phyloP scores from a whole-genome alignment of 2,888 invertebrate species.

The Acanthococcus lagerstroemiae region DNA sequence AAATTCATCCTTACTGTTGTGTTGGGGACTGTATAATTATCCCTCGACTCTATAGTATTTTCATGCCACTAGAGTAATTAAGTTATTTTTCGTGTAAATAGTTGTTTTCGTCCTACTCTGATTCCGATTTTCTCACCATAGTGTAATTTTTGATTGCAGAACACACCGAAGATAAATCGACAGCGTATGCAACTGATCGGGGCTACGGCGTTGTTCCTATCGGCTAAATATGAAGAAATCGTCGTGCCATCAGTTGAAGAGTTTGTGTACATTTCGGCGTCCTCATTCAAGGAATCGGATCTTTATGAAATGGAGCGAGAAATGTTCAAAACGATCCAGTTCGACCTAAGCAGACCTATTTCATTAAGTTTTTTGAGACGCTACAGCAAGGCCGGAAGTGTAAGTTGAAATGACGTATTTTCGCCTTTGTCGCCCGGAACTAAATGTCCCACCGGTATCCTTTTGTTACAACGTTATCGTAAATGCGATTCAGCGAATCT shows the following conservation, averaged over 20 bases:
- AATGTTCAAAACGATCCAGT: constrained; percentile 65
- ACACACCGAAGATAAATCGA: constrained; percentile 51
- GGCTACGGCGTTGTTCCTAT: constrained; percentile 77
- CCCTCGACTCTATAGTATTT: no score
- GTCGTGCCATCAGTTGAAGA: constrained; percentile 77
- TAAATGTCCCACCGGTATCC: no score
- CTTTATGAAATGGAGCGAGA: constrained; percentile 72
- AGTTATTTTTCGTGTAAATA: no score
- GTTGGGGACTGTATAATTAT: no score
- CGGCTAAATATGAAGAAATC: constrained; percentile 92
- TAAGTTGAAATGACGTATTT: constrained; percentile 35
- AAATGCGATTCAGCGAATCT: no score
- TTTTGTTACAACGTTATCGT: neutral
- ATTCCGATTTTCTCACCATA: no score
- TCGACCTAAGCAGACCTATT: constrained; percentile 72
- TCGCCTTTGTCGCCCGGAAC: no score
- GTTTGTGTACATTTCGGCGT: constrained; percentile 84
- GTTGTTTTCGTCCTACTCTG: no score
- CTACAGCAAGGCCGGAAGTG: constrained; percentile 50
- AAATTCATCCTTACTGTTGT: no score
- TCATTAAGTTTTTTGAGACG: constrained; percentile 83
- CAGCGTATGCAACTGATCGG: constrained; percentile 78
- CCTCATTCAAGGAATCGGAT: constrained; percentile 67
- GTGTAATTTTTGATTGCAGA: constrained; percentile 46
- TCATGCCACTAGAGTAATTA: no score